A percentile compares a stretch with the other conserved stretches of the same genome.
These are phyloP conservation scores for Antechinus flavipes DNA, from an alignment of 2,113 vertebrate species.

Conservation along the genomic window DNA sequence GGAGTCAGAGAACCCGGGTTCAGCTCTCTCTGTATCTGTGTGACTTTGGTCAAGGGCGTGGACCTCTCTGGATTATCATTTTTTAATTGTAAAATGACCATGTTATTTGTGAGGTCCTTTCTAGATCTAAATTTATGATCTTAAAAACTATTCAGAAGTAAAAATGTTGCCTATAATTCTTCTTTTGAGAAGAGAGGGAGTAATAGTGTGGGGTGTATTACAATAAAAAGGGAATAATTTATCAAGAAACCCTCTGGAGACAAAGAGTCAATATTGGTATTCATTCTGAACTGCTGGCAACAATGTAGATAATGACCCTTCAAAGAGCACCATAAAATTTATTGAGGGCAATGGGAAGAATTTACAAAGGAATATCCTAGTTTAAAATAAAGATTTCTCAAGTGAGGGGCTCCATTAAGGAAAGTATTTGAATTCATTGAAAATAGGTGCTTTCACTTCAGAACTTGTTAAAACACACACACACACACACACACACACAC, in stretches of 20 bases:
- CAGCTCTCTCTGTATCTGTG: background rate
- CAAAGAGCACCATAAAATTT: background rate
- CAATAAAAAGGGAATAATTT: background rate
- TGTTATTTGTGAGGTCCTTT: background rate
- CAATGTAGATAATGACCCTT: background rate
- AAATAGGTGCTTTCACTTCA: background rate
- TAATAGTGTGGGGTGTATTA: background rate
- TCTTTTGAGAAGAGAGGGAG: background rate
- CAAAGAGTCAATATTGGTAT: background rate
- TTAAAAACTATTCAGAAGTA: background rate
- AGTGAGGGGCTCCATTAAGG: background rate
- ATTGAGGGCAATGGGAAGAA: background rate
- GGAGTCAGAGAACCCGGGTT: background rate
- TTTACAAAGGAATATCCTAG: background rate
- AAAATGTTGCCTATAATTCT: background rate
- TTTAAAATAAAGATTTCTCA: constrained; percentile 6
- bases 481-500: too few species aligned
- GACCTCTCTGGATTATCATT: background rate
- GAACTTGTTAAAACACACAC: background rate
- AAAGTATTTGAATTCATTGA: constrained; percentile 19
- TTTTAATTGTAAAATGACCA: background rate
- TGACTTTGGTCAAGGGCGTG: background rate
- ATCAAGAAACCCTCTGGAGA: background rate
- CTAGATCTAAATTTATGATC: background rate
- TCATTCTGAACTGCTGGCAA: background rate